Conservation (phyloP, 1,140 invertebrate genomes). For the Zaprionus davidi region DNA sequence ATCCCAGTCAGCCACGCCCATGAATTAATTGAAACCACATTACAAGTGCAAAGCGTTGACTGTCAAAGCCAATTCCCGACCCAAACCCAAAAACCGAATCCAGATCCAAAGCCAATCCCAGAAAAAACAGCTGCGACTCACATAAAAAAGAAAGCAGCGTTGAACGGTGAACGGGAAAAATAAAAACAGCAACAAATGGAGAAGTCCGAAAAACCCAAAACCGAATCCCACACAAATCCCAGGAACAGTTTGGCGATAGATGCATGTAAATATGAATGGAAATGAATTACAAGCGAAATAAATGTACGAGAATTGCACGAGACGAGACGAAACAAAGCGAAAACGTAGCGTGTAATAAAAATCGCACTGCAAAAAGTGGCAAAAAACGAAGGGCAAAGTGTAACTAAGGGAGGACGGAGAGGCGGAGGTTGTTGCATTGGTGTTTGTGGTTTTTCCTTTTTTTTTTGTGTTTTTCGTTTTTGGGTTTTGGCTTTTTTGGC, state of each 20-base stretch:
- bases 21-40: constrained; percentile 79
- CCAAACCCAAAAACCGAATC: constrained; percentile 30
- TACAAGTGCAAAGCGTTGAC: constrained; percentile 62
- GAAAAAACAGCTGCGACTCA: constrained; percentile 62
- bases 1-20: constrained; percentile 54
- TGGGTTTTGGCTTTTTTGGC: not conserved
- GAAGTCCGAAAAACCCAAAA: constrained; percentile 16
- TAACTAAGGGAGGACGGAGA: not conserved
- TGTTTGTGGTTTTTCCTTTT: constrained; percentile 43
- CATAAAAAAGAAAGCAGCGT: constrained; percentile 48
- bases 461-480: constrained; percentile 62
- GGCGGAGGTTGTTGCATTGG: constrained; percentile 9
- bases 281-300: constrained; percentile 82
- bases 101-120: constrained; percentile 18
- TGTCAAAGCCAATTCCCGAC: constrained; percentile 58
- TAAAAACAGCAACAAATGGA: constrained; percentile 17
- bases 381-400: not conserved
- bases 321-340: constrained; percentile 58
- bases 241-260: constrained; percentile 59
- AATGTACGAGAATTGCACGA: constrained; percentile 72
- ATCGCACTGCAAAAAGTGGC: constrained; percentile 42
- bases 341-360: constrained; percentile 57
- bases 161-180: constrained; percentile 22
- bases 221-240: constrained; percentile 71
- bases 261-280: constrained; percentile 80